Evolutionary conservation across 2,113 vertebrate genomes (phyloP), one percentile per base, ranked within the genome.

Genomic region (Verasper variegatus): DNA sequence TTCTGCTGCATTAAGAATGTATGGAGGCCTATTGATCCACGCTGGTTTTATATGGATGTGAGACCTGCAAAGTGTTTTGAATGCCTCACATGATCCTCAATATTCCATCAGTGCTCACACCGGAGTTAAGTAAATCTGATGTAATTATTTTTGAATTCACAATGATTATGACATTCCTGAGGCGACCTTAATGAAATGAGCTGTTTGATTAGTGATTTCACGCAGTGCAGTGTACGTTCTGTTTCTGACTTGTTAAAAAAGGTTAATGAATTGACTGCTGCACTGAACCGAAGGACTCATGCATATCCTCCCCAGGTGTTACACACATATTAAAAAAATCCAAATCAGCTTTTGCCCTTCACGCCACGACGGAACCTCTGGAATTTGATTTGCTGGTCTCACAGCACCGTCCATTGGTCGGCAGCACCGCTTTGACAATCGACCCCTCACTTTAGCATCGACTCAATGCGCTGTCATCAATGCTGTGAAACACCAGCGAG

Each of bases 101-200:
- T 8, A 4, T 60, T 59, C 24, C 71, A 75, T 74, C 37, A 40
- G 42, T 37, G 71, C 31, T 81, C 55, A 49, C 65, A 68, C 65
- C 57, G 60, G 66, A 73, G 65, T 26, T 15, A 68, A 83, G 68
- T 68, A 57, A 78, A 84, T 85, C 52, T 65, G 61, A 78, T 49
- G 54, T 45, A 76, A 87, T 88, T 68, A 71, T 68, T 74, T 80
- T 87, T 82, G 68, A 68, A 89, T 77, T 87, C 63, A 26, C 51
- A 3, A 78, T 76, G 58, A 88, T 87, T 62, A 78, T 64, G 83
- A 85, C 55, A 58, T 89, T 91, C 85, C 81, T 86, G 73, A 70
- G 78, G 84, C 70, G 0, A 85, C 67, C 63, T 68, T 88, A 82
- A 87, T 88, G 68, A 87, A 87, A 88, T 90, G 82, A 86, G 60